phyloP scores from a whole-genome alignment of 1,140 invertebrate species.

The Diplogasteroides magnus region DNA sequence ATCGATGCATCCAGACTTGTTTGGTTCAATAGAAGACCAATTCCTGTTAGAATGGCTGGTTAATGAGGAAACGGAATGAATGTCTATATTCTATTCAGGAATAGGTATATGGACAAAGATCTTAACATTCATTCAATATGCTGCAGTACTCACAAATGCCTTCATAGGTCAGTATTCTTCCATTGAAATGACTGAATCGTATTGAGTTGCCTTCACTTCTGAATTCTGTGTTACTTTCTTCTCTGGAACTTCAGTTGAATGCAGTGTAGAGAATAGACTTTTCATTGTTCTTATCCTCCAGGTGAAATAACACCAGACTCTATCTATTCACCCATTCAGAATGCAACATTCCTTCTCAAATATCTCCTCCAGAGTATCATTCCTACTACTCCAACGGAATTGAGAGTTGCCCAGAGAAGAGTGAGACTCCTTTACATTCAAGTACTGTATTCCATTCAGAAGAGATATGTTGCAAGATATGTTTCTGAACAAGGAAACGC shows the following conservation, averaged over 20 bases:
- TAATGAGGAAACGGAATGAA: too few species aligned
- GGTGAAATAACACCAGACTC: conserved; percentile 9
- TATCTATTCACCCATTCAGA: conserved; percentile 10
- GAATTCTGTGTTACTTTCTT: conserved; percentile 24
- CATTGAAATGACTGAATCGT: background rate
- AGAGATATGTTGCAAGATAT: conserved; percentile 20
- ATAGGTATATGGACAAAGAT: conserved; percentile 29
- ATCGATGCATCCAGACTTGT: conserved; percentile 23
- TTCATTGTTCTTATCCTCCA: conserved; percentile 28
- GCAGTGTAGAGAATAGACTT: conserved; percentile 12
- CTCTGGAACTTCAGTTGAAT: background rate
- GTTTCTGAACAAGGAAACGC: conserved; percentile 28
- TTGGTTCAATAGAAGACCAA: conserved; percentile 28
- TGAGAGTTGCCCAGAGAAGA: conserved; percentile 15
- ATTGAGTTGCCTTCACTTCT: conserved; percentile 29
- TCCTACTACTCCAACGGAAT: conserved; percentile 11
- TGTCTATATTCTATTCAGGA: conserved; percentile 2
- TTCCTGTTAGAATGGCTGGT: conserved; percentile 13
- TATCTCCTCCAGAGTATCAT: conserved; percentile 27
- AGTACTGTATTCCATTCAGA: conserved; percentile 10
- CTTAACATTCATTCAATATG: conserved; percentile 23
- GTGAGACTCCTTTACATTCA: conserved; percentile 4
- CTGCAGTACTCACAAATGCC: conserved; percentile 24
- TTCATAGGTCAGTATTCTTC: conserved; percentile 17
- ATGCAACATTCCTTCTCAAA: conserved; percentile 17